These are phyloP conservation scores for Elaphurus davidianus DNA, from an alignment of 2,113 vertebrate species.

Conservation along the genomic window DNA sequence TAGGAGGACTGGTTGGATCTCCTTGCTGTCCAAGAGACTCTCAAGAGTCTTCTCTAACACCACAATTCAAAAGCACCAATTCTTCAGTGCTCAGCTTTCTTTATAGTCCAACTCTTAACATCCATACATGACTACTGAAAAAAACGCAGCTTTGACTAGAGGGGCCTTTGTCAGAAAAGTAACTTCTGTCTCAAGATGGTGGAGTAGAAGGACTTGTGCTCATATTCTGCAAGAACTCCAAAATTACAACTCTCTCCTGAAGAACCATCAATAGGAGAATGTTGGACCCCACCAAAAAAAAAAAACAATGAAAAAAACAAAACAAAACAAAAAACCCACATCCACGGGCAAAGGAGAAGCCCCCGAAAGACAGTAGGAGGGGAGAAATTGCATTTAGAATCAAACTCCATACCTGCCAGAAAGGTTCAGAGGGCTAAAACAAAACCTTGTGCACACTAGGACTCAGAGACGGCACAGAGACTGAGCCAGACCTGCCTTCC, in stretches of 20 bases:
- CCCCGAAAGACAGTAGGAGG: background rate
- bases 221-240: background rate
- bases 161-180: background rate
- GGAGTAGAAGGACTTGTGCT: background rate
- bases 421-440: background rate
- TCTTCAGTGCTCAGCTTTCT: rapidly evolving
- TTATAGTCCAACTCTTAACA: background rate
- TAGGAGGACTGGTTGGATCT: background rate
- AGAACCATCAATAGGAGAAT: background rate
- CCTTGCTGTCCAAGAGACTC: background rate
- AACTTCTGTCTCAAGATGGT: background rate
- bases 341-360: background rate
- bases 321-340: background rate
- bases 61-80: background rate
- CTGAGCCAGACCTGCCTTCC: background rate
- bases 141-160: background rate
- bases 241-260: background rate
- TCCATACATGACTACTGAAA: background rate
- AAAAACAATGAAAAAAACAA: background rate
- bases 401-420: background rate
- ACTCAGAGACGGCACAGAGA: background rate
- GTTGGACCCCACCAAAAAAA: background rate
- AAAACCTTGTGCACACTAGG: background rate
- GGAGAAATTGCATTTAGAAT: background rate
- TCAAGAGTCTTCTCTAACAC: background rate